Evolutionary conservation across 1,140 invertebrate species (phyloP).

Genomic region (Batillaria attramentaria): DNA sequence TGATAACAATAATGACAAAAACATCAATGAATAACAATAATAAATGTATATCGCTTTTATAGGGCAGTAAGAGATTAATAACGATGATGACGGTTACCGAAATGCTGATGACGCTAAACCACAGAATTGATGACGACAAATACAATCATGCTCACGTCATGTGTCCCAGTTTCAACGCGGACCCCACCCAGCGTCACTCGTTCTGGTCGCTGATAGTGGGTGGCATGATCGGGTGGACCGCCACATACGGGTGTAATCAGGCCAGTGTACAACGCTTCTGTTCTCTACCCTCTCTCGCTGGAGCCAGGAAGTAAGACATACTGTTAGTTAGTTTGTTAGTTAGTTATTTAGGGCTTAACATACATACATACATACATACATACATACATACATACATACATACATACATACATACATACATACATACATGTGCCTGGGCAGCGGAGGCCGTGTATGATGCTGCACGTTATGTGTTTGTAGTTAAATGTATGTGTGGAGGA

Average conservation of each 20-base stretch:
- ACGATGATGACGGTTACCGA: neutral
- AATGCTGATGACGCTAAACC: neutral
- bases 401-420: neutral
- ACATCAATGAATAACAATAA: neutral
- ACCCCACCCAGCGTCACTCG: slow-evolving; percentile 65
- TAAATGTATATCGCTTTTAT: neutral
- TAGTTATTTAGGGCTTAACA: neutral
- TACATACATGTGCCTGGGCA: neutral
- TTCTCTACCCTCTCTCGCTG: slow-evolving; percentile 46
- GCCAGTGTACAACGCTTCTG: slow-evolving; percentile 63
- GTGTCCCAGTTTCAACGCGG: slow-evolving; percentile 58
- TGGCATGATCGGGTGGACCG: slow-evolving; percentile 53
- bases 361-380: neutral
- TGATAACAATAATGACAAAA: too few relatives aligned
- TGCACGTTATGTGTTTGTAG: neutral
- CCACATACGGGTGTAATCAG: slow-evolving; percentile 59
- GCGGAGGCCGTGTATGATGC: too few relatives aligned
- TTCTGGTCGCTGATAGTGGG: slow-evolving; percentile 67
- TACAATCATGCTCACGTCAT: neutral
- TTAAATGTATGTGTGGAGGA: neutral
- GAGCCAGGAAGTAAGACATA: slow-evolving; percentile 51
- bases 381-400: neutral
- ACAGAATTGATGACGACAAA: neutral
- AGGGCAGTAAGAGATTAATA: neutral
- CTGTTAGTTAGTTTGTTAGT: too few relatives aligned